Conservation (phyloP, 2,113 vertebrate species). For the Pyxicephalus adspersus region DNA sequence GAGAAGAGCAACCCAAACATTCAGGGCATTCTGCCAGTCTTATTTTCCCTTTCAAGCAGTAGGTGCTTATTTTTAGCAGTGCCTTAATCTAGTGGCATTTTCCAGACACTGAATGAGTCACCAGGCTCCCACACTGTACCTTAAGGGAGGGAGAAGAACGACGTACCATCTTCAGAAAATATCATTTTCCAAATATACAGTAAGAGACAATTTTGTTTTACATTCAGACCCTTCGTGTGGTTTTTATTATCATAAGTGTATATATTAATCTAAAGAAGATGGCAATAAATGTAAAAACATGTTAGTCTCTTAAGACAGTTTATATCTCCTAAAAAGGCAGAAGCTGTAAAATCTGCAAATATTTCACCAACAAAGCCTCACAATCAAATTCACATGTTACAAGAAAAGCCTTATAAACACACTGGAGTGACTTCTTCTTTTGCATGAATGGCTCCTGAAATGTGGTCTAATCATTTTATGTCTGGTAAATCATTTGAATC, state of each 20-base stretch:
- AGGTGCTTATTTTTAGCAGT: slow-evolving; percentile 77
- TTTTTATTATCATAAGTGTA: neutral
- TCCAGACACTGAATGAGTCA: slow-evolving; percentile 76
- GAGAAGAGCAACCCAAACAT: slow-evolving; percentile 4
- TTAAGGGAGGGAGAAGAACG: slow-evolving; percentile 58
- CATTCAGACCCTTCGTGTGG: neutral
- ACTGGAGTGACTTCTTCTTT: no score
- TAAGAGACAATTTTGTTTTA: slow-evolving; percentile 13
- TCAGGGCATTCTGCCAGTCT: slow-evolving; percentile 19
- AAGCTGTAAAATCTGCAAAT: neutral
- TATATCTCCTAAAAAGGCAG: neutral
- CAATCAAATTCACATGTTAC: neutral
- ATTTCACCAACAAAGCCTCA: slow-evolving; percentile 10
- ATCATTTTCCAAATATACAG: neutral
- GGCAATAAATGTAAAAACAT: neutral
- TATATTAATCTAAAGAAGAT: slow-evolving; percentile 11
- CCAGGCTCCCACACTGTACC: slow-evolving; percentile 69
- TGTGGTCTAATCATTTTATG: no score
- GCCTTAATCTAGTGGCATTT: slow-evolving; percentile 77
- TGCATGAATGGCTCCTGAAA: no score
- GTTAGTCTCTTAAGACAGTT: neutral
- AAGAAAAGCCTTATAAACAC: neutral
- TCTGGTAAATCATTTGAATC: no score
- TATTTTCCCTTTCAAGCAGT: slow-evolving; percentile 66
- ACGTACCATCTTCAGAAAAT: slow-evolving; percentile 1